Conservation (phyloP, 2,888 invertebrate species). For the Chirona hameri region DNA sequence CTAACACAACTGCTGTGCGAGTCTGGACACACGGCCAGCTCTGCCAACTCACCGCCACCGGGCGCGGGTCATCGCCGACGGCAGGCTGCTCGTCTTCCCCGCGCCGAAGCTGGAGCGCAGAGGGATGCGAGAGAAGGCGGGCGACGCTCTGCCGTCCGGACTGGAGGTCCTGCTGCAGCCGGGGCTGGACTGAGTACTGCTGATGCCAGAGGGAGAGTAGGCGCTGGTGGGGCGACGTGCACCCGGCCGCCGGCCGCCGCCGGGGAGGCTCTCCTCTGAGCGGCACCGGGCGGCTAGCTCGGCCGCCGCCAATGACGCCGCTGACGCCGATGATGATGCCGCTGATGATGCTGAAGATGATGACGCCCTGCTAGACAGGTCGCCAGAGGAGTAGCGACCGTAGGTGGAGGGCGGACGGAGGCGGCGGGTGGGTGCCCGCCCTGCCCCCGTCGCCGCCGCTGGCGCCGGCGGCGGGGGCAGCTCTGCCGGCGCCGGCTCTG, state of each 20-base stretch:
- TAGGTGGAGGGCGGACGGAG: not conserved
- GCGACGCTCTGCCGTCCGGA: slow-evolving; percentile 2
- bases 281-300: not conserved
- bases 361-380: no score
- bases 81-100: not conserved
- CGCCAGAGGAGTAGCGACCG: not conserved
- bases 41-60: not conserved
- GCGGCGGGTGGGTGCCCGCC: not conserved
- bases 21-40: no score
- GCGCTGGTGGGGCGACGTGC: slow-evolving; percentile 1
- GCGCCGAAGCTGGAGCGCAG: slow-evolving; percentile 7
- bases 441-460: not conserved
- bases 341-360: not conserved
- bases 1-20: no score
- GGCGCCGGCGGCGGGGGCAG: slow-evolving; percentile 8
- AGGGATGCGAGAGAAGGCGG: not conserved
- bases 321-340: not conserved
- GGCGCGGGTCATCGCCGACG: not conserved
- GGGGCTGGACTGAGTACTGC: slow-evolving; percentile 3
- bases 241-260: not conserved
- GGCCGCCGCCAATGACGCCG: not conserved
- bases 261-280: not conserved
- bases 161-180: slow-evolving; percentile 2
- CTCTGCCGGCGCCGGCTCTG: not conserved
- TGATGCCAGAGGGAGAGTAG: not conserved